Conservation (phyloP, 2,888 invertebrate genomes). For the Pristionchus maxplancki region DNA sequence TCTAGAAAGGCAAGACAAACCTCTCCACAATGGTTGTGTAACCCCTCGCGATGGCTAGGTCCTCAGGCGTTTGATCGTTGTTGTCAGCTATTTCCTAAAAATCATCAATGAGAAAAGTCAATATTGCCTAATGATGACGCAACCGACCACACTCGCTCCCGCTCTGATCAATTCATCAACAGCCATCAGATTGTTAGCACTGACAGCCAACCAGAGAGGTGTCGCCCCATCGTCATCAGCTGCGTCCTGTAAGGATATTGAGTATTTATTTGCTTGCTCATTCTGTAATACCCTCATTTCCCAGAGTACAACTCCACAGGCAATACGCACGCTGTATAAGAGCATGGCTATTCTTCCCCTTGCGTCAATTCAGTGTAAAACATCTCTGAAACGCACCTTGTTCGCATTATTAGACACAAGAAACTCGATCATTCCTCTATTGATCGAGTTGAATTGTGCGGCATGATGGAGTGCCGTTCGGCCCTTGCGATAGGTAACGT, state of each 20-base stretch:
- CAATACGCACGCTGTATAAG: too few relatives aligned
- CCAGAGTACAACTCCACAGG: too few relatives aligned
- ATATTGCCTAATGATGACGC: neutral
- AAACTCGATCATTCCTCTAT: constrained; percentile 61
- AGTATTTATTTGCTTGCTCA: neutral
- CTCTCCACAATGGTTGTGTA: neutral
- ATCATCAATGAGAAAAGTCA: neutral
- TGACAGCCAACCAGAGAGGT: constrained; percentile 32
- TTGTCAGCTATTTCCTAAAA: constrained; percentile 41
- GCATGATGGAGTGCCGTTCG: constrained; percentile 99
- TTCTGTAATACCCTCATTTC: neutral
- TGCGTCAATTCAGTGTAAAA: too few relatives aligned
- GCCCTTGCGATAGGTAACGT: constrained; percentile 69
- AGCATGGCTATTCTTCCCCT: too few relatives aligned
- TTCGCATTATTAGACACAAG: constrained; percentile 64
- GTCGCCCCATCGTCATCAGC: neutral
- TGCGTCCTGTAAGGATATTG: constrained; percentile 33
- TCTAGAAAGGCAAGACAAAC: neutral
- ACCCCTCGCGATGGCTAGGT: neutral
- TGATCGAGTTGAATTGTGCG: constrained; percentile 83
- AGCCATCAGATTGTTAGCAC: neutral
- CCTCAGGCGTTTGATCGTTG: constrained; percentile 14
- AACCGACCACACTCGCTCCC: constrained; percentile 44
- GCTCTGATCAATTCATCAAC: constrained; percentile 13
- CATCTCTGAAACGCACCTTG: constrained; percentile 56